Conservation (phyloP, 2,113 vertebrate species). For the Nibea coibor region DNA sequence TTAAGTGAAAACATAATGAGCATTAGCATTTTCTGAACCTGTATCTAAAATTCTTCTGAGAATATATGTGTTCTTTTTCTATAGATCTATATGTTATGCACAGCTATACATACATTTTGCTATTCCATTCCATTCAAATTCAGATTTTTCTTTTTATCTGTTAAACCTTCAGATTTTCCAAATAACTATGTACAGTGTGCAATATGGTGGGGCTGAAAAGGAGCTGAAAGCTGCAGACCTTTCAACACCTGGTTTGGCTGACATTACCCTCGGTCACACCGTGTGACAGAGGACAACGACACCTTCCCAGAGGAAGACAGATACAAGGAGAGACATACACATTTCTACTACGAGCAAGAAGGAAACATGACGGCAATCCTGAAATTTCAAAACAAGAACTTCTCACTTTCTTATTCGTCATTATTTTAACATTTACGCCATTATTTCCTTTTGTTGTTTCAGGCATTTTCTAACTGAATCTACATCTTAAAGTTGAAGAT, state of each 20-base stretch:
- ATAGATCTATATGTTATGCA: neutral
- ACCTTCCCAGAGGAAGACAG: conserved; percentile 49
- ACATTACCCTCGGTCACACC: conserved; percentile 26
- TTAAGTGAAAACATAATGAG: conserved; percentile 28
- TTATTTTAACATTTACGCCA: neutral
- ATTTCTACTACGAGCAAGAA: conserved; percentile 3
- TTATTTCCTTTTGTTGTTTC: neutral
- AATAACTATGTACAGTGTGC: neutral
- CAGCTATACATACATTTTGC: neutral
- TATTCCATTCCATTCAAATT: neutral
- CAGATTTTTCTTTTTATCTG: neutral
- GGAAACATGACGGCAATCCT: conserved; percentile 1
- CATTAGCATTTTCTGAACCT: neutral
- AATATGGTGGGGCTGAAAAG: conserved; percentile 12
- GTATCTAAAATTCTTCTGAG: neutral
- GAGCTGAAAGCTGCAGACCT: conserved; percentile 43
- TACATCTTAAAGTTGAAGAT: neutral
- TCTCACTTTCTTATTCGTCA: too few relatives aligned
- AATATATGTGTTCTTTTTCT: neutral
- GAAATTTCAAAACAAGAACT: too few relatives aligned
- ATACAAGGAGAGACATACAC: neutral
- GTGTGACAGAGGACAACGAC: conserved; percentile 44
- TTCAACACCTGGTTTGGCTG: conserved; percentile 62
- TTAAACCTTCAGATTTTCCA: neutral
- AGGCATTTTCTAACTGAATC: neutral